These are phyloP conservation scores for Drosophila asahinai DNA, from an alignment of 1,140 invertebrate species.

Conservation along the genomic window DNA sequence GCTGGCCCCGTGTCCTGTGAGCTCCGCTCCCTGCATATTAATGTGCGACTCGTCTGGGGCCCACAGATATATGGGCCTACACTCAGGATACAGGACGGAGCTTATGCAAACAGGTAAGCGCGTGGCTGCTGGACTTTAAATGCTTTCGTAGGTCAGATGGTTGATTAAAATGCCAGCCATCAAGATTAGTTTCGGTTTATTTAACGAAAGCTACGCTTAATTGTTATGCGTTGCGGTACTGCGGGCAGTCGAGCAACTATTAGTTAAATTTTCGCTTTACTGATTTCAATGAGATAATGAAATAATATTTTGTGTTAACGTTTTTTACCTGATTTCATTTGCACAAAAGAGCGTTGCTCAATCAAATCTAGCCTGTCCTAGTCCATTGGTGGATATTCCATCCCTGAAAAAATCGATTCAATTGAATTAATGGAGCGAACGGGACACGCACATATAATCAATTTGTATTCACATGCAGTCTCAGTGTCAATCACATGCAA, in stretches of 20 bases:
- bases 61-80: slow-evolving; percentile 11
- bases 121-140: not conserved
- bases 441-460: slow-evolving; percentile 9
- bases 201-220: slow-evolving; percentile 1
- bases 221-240: slow-evolving; percentile 5
- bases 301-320: slow-evolving; percentile 1
- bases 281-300: not conserved
- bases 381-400: too few species aligned
- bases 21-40: slow-evolving; percentile 56
- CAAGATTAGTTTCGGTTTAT: slow-evolving; percentile 14
- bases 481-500: slow-evolving; percentile 6
- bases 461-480: slow-evolving; percentile 9
- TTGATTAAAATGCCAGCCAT: slow-evolving; percentile 12
- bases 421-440: slow-evolving; percentile 11
- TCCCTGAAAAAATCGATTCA: slow-evolving; percentile 5
- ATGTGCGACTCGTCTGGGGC: slow-evolving; percentile 35
- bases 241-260: not conserved
- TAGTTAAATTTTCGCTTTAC: slow-evolving; percentile 2
- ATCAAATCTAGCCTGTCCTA: not conserved
- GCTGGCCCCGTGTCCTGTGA: slow-evolving; percentile 4
- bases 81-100: not conserved
- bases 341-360: not conserved
- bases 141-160: slow-evolving; percentile 1
- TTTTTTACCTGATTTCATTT: slow-evolving; percentile 2
- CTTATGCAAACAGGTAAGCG: slow-evolving; percentile 15